phyloP scores from a whole-genome alignment of 2,113 vertebrate species.

The Dryoscopus gambensis region DNA sequence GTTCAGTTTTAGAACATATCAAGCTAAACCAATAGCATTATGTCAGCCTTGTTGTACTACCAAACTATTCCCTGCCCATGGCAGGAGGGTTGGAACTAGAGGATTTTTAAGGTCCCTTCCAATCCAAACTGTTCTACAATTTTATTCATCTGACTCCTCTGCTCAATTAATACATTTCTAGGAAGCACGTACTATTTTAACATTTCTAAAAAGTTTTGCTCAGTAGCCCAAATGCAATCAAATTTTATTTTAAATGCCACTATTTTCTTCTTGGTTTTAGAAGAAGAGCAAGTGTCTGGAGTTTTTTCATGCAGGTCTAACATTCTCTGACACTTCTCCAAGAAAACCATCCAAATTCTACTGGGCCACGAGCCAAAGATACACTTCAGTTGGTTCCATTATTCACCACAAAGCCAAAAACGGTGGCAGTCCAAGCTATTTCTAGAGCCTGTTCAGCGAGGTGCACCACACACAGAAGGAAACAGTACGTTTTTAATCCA shows the following conservation, averaged over 20 bases:
- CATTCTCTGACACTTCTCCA: neutral
- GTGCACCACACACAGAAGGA: neutral
- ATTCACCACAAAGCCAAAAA: neutral
- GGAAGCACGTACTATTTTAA: neutral
- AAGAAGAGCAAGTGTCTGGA: neutral
- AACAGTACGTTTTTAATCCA: neutral
- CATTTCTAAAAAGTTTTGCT: neutral
- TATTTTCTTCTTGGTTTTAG: neutral
- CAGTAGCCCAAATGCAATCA: neutral
- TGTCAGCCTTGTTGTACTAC: neutral
- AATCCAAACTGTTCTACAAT: neutral
- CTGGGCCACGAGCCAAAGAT: neutral
- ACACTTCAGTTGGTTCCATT: neutral
- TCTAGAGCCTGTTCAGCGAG: neutral
- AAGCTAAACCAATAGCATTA: neutral
- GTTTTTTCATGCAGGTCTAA: neutral
- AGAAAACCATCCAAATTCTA: neutral
- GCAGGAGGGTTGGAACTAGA: neutral
- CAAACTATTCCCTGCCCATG: rapidly evolving
- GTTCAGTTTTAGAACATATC: neutral
- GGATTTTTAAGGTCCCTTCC: neutral
- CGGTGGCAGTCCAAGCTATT: neutral
- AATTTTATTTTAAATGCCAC: neutral
- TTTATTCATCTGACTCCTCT: neutral
- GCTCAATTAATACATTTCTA: neutral